Evolutionary conservation across 2,888 invertebrate species (phyloP), one percentile per base, ranked within the genome.

Genomic region (Pandemis heparana): DNA sequence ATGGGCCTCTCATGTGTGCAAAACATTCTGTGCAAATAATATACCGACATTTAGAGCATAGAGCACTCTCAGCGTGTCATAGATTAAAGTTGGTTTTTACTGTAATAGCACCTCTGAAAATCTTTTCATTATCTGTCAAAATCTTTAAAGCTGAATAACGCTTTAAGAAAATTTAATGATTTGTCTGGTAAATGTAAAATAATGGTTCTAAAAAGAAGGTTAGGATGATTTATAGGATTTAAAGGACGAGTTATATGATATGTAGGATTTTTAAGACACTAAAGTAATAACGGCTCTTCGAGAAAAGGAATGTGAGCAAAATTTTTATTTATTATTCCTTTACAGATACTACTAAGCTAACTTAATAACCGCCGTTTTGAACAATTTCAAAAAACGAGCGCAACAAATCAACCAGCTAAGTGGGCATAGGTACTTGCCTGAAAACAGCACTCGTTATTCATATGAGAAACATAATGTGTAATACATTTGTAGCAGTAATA

Each of bases 401-500:
- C 10, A 51, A 74, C 67, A 77, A 77, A 78, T 74, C 67, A 78
- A 76, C 75, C 77, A 69, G 76, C 75, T 81, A 82, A 86, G 82
- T 84, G 85, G 84, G 81, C 83, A 80, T 81, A 83, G 86, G 80
- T 82, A 82, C 85, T 83, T 85, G 81, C 84, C 87, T 86, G 63
- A 87, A 90, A 89, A 87, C 86, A 87, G 82, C 82, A 80, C 79
- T 79, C 86, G 80, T 84, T 88, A 89, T 89, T 89, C 88, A 88
- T 88, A 88, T 83, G 87, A 83, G 87, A 86, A 86, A 87, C 87
- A 86, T 87, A 87, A 86, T 85, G 82, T 82, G 86, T 84, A 88
- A 90, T 88, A 91, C 91, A 89, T 89, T 87, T 88, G 85, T 84
- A 86, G 86, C 80, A 77, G 92, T 88, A 89, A 92, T 93, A 94